phyloP scores from a whole-genome alignment of 64 coral and sea anemone species.

The Dendrophyllia cribrosa region DNA sequence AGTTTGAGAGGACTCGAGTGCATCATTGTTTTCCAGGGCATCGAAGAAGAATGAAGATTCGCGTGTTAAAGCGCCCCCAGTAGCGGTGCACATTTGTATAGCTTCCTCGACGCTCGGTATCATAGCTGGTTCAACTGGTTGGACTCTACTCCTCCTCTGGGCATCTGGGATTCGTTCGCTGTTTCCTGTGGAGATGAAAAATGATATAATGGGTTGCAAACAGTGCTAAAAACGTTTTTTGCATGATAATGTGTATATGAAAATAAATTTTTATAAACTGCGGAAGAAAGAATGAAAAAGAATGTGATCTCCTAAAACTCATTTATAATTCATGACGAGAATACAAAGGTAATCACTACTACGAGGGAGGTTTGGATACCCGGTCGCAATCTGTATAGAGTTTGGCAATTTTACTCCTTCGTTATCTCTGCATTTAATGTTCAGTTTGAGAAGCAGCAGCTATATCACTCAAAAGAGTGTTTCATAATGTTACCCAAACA shows the following conservation, averaged over 20 bases:
- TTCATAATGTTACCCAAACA: too few relatives aligned
- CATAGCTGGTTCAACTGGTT: slow-evolving; percentile 1
- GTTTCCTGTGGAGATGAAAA: slow-evolving; percentile 18
- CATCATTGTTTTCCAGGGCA: neutral
- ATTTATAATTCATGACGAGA: too few relatives aligned
- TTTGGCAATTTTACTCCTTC: too few relatives aligned
- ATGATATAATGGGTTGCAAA: neutral
- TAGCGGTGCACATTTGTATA: slow-evolving; percentile 39
- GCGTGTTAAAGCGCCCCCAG: slow-evolving; percentile 26
- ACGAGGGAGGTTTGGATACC: too few relatives aligned
- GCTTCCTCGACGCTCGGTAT: slow-evolving; percentile 31
- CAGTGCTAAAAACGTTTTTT: neutral
- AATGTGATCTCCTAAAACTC: too few relatives aligned
- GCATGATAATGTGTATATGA: neutral
- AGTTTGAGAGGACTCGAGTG: too few relatives aligned
- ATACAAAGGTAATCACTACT: too few relatives aligned
- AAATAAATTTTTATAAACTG: neutral
- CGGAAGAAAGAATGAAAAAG: neutral
- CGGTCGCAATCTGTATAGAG: too few relatives aligned
- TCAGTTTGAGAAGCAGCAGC: too few relatives aligned
- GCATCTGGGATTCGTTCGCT: slow-evolving; percentile 52
- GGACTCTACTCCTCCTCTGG: slow-evolving; percentile 37
- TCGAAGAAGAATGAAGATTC: slow-evolving; percentile 28
- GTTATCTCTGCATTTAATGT: too few relatives aligned
- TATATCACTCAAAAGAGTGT: too few relatives aligned